Conservation (phyloP, 2,113 vertebrate species). For the Trogon surrucura region DNA sequence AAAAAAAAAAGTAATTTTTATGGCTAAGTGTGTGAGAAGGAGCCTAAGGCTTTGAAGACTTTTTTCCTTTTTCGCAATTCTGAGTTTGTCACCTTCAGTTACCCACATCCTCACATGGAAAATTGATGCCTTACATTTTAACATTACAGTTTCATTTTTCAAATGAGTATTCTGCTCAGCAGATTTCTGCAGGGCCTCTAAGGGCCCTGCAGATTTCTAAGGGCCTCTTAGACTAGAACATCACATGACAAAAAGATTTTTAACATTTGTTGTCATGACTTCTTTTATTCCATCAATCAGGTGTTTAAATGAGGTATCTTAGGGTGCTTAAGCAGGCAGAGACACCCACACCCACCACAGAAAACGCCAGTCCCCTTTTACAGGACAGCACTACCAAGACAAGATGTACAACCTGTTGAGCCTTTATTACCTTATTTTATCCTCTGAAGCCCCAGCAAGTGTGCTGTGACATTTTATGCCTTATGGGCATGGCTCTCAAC, state of each 20-base stretch:
- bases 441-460: conserved; percentile 18
- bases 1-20: background rate
- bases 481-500: background rate
- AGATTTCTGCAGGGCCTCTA: background rate
- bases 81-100: background rate
- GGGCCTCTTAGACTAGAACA: background rate
- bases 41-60: background rate
- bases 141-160: background rate
- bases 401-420: background rate
- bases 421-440: background rate
- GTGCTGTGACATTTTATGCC: background rate
- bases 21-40: background rate
- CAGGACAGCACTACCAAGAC: background rate
- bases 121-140: background rate
- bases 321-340: background rate
- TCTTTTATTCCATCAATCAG: background rate
- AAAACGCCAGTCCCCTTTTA: background rate
- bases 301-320: background rate
- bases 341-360: background rate
- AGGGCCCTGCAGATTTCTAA: no score
- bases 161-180: background rate
- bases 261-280: background rate
- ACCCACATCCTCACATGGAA: background rate
- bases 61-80: background rate
- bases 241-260: background rate